A percentile compares a stretch with the other conserved stretches of the same genome.
phyloP scores from a whole-genome alignment of 2,888 invertebrate species.

The Diaprepes abbreviatus region DNA sequence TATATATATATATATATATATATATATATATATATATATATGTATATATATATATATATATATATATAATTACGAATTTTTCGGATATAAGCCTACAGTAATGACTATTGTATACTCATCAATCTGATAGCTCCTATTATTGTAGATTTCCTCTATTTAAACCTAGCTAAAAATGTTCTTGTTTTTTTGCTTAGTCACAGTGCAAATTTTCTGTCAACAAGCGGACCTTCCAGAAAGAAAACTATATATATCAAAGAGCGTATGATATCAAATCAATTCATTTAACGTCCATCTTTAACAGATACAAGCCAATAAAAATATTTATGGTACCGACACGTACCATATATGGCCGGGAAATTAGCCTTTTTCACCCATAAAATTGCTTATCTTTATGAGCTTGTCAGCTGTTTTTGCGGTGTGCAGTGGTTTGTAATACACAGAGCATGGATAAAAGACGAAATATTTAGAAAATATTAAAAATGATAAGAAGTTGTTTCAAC shows the following conservation, averaged over 20 bases:
- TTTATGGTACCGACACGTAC: slow-evolving; percentile 46
- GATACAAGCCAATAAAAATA: slow-evolving; percentile 41
- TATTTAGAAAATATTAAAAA: no score
- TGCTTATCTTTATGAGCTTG: slow-evolving; percentile 55
- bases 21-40: no score
- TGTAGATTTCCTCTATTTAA: no score
- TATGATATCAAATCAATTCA: slow-evolving; percentile 33
- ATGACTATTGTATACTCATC: no score
- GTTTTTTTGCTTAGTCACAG: background rate
- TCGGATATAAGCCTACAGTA: no score
- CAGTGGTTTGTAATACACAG: slow-evolving; percentile 15
- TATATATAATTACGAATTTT: no score
- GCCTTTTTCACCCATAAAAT: slow-evolving; percentile 54
- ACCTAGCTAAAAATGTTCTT: no score
- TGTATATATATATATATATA: no score
- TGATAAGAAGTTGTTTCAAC: no score
- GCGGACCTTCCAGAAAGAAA: background rate
- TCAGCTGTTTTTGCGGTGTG: slow-evolving; percentile 57
- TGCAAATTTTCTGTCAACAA: background rate
- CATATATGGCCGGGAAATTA: slow-evolving; percentile 54
- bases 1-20: no score
- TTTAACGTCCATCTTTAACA: slow-evolving; percentile 33
- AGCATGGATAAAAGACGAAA: no score
- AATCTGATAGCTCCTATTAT: no score
- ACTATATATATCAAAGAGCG: slow-evolving; percentile 5